Evolutionary conservation across 2,888 invertebrate species (phyloP).

Genomic region (Sphaerophoria taeniata): DNA sequence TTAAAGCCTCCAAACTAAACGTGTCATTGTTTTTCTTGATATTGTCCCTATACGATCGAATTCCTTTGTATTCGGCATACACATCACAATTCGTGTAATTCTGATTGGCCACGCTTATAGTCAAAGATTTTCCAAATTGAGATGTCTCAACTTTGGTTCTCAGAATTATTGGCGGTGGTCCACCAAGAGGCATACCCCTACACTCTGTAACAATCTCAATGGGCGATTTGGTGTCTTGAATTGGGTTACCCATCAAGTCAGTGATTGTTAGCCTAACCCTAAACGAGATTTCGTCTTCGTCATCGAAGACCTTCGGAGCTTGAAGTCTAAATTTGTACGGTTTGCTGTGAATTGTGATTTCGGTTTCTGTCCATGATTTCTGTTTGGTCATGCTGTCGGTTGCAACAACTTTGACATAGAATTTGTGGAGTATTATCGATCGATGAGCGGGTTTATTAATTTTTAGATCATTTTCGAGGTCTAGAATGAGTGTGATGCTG

Average conservation of each 20-base stretch:
- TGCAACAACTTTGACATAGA: slow-evolving; percentile 90
- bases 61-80: slow-evolving; percentile 20
- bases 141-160: no score
- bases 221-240: slow-evolving; percentile 84
- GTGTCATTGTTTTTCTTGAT: neutral
- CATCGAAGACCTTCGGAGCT: slow-evolving; percentile 94
- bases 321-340: slow-evolving; percentile 90
- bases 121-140: neutral
- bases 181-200: neutral
- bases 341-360: slow-evolving; percentile 88
- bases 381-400: slow-evolving; percentile 92
- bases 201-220: slow-evolving; percentile 78
- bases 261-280: slow-evolving; percentile 84
- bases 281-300: slow-evolving; percentile 83
- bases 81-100: neutral
- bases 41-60: neutral
- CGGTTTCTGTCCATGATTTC: slow-evolving; percentile 78
- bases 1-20: slow-evolving; percentile 28
- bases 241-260: slow-evolving; percentile 83
- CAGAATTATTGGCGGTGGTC: neutral
- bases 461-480: slow-evolving; percentile 89
- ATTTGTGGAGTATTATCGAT: neutral
- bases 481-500: slow-evolving; percentile 87
- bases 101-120: neutral
- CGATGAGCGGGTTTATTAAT: neutral